Evolutionary conservation across 2,888 invertebrate genomes (phyloP), one percentile per base, ranked within the genome.

Genomic region (Leucoptera coffeella): DNA sequence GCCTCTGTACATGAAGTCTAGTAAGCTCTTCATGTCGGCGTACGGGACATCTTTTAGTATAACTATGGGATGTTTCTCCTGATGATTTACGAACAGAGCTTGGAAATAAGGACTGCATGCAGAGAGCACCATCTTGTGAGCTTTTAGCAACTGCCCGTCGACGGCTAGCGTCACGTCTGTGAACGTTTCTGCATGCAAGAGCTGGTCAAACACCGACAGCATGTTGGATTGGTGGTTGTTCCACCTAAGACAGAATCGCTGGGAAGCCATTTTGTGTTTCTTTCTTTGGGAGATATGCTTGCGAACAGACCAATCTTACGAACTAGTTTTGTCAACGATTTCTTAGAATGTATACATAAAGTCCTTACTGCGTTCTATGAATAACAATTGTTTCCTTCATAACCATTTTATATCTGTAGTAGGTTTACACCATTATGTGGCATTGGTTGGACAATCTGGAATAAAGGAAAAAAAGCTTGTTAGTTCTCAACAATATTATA

Each of bases 161-260:
- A 91, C 92, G 40, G 92, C 93, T 50, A 93, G 64, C 38, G 93
- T 93, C 36, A 93, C 93, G 61, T 93, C 93, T 37, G 92, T 92
- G 65, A 93, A 90, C 43, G 90, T 86, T 64, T 93, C 92, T 44
- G 89, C 89, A 56, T 91, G 90, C 35, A 93, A 72, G 39, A 93
- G 74, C 65, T 91, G 90, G 72, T 93, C 92, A 58, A 93, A 93
- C 45, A 92, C 92, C 43, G 90, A 89, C 47, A 93, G 74, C 71
- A 93, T 75, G 69, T 93, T 93, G 50, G 88, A 89, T 64, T 93
- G 92, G 77, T 93, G 93, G 76, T 93, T 93, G 75, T 93, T 93
- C 93, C 93, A 93, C 69, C 92, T 79, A 57, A 94, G 79, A 73
- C 93, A 92, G 74, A 93, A 93, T 72, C 93, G 85, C 79, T 93